Base-by-base conservation (phyloP, 2,113 vertebrate genomes). In the Chloropsis hardwickii region DNA sequence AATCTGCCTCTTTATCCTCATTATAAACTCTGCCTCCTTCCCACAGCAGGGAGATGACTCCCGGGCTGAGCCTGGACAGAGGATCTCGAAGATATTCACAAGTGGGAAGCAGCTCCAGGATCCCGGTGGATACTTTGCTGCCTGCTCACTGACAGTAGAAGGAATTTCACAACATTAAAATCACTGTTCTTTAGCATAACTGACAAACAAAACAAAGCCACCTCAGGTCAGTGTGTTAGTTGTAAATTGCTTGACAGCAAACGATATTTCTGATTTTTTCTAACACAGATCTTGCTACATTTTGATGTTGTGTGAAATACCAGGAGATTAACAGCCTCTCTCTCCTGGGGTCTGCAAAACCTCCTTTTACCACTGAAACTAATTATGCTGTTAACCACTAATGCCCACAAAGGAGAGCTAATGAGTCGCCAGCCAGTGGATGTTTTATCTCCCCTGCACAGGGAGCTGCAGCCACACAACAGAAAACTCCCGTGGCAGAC, bases 331-430 rank as follows among this genome's bases (percentile, higher is more conserved):
- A 85, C 88, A 88, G 4, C 39, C 91, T 86, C 64, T 11, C 73
- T 72, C 78, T 71, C 83, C 58, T 42, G 35, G 81, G 83, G 72
- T 73, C 72, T 88, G 85, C 86, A 91, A 77, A 88, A 54, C 57
- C 94, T 95, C 94, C 86, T 88, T 92, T 96, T 95, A 83, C 86
- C 76, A 64, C 92, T 86, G 93, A 92, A 96, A 94, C 94, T 98
- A 97, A 97, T 97, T 95, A 97, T 5, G 17, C 91, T 79, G 85
- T 92, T 97, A 96, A 95, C 94, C 44, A 47, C 81, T 94, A 80
- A 95, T 64, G 86, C 72, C 74, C 90, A 16, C 0, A 47, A 80
- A 89, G 92, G 69, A 83, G 78, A 83, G 93, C 88, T 98, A 97
- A 97, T 91, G 91, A 97, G 92, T 69, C 28, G 47, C 94, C 83